Evolutionary conservation across 2,113 vertebrate genomes (phyloP).

Genomic region (Tetraodon nigroviridis): DNA sequence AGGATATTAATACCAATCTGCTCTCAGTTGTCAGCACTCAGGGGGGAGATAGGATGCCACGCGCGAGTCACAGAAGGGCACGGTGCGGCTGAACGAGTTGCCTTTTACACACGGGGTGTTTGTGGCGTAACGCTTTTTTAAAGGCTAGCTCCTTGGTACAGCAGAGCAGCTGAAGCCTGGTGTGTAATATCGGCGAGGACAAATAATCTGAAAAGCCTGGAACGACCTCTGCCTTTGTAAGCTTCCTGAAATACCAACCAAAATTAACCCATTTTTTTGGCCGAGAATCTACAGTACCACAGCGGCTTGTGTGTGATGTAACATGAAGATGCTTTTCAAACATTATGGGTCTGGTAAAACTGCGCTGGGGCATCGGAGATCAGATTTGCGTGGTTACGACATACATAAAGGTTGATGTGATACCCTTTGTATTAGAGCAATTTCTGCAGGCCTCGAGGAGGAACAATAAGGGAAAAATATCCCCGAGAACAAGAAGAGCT

Average conservation of each 20-base stretch:
- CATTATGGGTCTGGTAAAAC: constrained; percentile 27
- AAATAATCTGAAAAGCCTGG: constrained; percentile 65
- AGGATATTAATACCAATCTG: constrained; percentile 58
- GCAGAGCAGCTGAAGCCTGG: constrained; percentile 36
- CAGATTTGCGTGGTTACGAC: constrained; percentile 37
- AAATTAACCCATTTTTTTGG: constrained; percentile 52
- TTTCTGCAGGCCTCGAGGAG: constrained; percentile 49
- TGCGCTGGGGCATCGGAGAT: constrained; percentile 27
- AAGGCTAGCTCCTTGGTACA: constrained; percentile 35
- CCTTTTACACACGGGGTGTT: constrained; percentile 56
- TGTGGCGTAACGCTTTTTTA: constrained; percentile 42
- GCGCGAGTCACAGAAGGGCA: constrained; percentile 13
- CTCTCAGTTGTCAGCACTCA: constrained; percentile 46
- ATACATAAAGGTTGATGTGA: constrained; percentile 52
- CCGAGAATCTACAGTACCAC: constrained; percentile 45
- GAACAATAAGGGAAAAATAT: constrained; percentile 61
- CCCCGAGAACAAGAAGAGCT: constrained; percentile 34
- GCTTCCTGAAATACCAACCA: constrained; percentile 71
- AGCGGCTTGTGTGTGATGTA: constrained; percentile 32
- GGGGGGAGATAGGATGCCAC: constrained; percentile 18
- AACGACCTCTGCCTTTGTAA: constrained; percentile 60
- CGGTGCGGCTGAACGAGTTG: constrained; percentile 25
- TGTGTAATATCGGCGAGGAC: constrained; percentile 58
- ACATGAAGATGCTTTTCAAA: neutral
- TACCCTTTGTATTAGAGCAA: constrained; percentile 49